These are phyloP conservation scores for Drosophila conformis DNA, from an alignment of 2,888 invertebrate genomes.

Conservation along the genomic window DNA sequence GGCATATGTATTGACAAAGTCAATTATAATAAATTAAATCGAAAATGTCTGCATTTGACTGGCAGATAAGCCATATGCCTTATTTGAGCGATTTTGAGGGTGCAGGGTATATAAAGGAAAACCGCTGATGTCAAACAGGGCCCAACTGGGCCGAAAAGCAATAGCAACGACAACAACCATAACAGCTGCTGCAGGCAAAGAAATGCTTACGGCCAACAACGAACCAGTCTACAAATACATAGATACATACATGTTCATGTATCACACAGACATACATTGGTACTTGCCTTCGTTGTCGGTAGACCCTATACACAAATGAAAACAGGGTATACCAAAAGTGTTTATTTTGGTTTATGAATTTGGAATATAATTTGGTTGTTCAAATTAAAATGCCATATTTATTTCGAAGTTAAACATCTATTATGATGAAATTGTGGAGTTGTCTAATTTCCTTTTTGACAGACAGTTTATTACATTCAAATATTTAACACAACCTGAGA, in stretches of 20 bases:
- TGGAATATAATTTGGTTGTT: neutral
- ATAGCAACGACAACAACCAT: slow-evolving; percentile 11
- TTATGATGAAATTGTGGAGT: neutral
- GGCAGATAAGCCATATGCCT: neutral
- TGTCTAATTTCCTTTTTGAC: no score
- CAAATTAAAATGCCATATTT: neutral
- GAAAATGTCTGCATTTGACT: neutral
- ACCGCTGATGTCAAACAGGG: slow-evolving; percentile 48
- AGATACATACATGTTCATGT: neutral
- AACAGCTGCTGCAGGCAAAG: slow-evolving; percentile 10
- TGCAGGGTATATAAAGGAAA: slow-evolving; percentile 22
- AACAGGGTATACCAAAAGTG: neutral
- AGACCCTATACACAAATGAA: neutral
- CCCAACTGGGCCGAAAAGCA: slow-evolving; percentile 37
- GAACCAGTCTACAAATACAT: neutral
- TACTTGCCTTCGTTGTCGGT: neutral
- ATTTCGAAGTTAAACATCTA: neutral
- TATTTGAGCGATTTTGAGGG: no score
- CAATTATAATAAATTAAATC: neutral
- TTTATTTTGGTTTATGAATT: neutral
- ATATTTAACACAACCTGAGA: neutral
- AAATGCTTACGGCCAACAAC: slow-evolving; percentile 23
- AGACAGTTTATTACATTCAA: neutral
- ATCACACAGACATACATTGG: neutral
- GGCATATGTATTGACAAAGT: neutral